phyloP scores from a whole-genome alignment of 2,113 vertebrate genomes.

The Craseonycteris thonglongyai region DNA sequence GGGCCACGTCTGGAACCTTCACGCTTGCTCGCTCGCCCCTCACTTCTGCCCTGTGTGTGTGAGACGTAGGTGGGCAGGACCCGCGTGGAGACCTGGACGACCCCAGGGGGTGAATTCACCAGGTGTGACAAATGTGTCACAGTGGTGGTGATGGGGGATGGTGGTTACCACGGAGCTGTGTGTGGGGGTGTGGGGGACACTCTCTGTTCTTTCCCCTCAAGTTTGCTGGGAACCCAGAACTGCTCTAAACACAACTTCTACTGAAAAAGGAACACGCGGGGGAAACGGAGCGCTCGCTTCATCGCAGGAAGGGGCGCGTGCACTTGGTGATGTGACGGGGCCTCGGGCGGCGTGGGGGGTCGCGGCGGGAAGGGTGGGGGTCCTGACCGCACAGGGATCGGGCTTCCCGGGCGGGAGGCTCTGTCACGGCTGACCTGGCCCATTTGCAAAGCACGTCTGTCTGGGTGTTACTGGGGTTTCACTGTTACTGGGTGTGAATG shows the following conservation, averaged over 20 bases:
- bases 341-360: too few relatives aligned
- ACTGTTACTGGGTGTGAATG: not conserved
- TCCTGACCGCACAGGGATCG: not conserved
- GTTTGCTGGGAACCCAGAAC: not conserved
- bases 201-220: not conserved
- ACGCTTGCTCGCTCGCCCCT: not conserved
- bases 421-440: not conserved
- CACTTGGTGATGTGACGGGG: not conserved
- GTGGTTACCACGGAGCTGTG: not conserved
- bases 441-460: constrained; percentile 40
- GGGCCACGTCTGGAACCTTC: not conserved
- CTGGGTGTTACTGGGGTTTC: constrained; percentile 46
- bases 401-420: not conserved
- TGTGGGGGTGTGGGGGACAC: not conserved
- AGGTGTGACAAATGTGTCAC: not conserved
- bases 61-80: not conserved
- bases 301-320: not conserved
- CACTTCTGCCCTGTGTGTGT: not conserved
- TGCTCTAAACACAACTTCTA: constrained; percentile 1
- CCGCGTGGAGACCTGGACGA: not conserved
- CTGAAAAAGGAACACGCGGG: not conserved
- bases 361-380: not conserved
- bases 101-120: not conserved
- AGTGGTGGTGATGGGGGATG: too few relatives aligned
- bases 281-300: not conserved